Percentiles rank a stretch among this genome's conserved stretches.
Conservation (phyloP, 2,888 invertebrate species). For the Andrena chrysosceles region DNA sequence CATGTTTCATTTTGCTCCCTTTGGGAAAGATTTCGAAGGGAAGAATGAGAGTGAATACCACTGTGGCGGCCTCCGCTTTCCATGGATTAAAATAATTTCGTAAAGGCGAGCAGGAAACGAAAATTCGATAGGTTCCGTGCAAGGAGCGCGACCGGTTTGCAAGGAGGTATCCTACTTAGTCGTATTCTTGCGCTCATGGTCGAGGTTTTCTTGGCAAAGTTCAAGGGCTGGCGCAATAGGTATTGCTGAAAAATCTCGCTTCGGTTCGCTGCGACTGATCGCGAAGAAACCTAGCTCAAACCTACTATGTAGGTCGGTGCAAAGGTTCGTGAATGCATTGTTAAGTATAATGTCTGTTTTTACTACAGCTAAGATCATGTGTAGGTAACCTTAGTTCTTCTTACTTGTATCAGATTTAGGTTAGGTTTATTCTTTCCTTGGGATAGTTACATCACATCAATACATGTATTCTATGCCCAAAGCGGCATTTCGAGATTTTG, state of each 20-base stretch:
- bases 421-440: no score
- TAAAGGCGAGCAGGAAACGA: not conserved
- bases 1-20: no score
- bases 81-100: not conserved
- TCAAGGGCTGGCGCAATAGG: conserved; percentile 39
- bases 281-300: no score
- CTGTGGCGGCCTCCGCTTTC: not conserved
- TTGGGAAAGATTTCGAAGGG: no score
- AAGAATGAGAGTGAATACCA: not conserved
- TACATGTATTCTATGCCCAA: no score
- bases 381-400: no score
- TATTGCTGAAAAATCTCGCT: not conserved
- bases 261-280: not conserved
- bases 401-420: no score
- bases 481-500: no score
- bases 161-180: conserved; percentile 62
- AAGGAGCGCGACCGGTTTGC: conserved; percentile 73
- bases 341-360: no score
- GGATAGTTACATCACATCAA: no score
- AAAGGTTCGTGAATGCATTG: no score
- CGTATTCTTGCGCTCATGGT: conserved; percentile 74
- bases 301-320: not conserved
- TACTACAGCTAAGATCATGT: no score
- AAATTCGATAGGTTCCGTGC: not conserved
- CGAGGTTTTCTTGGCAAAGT: conserved; percentile 72